Conservation (phyloP, 2,888 invertebrate genomes). For the Scelioninae gen. 1 region DNA sequence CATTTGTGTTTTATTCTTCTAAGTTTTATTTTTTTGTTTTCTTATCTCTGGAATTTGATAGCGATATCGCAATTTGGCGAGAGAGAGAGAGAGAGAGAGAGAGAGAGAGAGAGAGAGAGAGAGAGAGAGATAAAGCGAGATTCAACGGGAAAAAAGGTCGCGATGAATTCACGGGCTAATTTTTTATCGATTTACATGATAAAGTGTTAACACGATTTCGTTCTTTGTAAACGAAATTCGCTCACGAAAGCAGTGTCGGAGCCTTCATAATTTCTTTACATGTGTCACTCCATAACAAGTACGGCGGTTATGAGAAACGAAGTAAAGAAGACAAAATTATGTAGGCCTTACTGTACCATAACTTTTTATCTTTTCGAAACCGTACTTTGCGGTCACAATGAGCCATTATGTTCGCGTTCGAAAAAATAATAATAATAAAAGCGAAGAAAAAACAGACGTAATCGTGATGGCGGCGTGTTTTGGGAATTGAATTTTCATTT, state of each 20-base stretch:
- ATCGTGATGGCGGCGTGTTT: constrained; percentile 37
- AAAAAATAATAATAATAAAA: constrained; percentile 36
- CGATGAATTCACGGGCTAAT: no score
- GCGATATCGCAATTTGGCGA: no score
- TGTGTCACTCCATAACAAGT: constrained; percentile 67
- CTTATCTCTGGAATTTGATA: no score
- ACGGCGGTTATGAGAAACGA: constrained; percentile 63
- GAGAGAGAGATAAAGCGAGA: no score
- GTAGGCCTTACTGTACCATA: constrained; percentile 65
- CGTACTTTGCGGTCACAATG: constrained; percentile 65
- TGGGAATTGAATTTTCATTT: constrained; percentile 46
- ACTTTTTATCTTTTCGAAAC: constrained; percentile 66
- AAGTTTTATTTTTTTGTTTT: no score
- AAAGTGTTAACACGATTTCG: constrained; percentile 57
- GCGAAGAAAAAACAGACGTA: constrained; percentile 12
- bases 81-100: no score
- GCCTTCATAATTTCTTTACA: constrained; percentile 64
- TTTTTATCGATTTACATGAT: constrained; percentile 61
- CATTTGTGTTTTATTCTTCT: no score
- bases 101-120: no score
- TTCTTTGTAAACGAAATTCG: constrained; percentile 46
- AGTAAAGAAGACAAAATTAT: constrained; percentile 65
- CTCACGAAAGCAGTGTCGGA: constrained; percentile 49
- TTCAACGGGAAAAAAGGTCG: no score
- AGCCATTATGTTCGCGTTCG: constrained; percentile 58